phyloP scores from a whole-genome alignment of 2,797 vertebrate species.

The Cossypha caffra region DNA sequence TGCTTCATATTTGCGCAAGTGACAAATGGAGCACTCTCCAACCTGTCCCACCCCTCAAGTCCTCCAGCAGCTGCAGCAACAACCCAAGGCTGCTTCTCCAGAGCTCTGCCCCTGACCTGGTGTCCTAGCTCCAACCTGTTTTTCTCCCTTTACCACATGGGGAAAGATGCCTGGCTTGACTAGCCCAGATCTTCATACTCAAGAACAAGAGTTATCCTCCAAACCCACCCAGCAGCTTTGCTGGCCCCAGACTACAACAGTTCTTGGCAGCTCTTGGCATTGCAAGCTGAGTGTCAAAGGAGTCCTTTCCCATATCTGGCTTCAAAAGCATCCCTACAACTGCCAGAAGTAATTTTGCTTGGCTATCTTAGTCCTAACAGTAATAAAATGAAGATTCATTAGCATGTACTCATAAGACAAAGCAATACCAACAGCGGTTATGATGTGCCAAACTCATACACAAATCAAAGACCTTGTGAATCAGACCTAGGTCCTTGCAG shows the following conservation, averaged over 20 bases:
- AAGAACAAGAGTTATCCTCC: background rate
- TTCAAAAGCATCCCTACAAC: background rate
- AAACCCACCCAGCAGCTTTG: background rate
- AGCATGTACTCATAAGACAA: background rate
- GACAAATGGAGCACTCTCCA: background rate
- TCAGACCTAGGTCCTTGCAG: background rate
- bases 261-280: background rate
- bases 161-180: background rate
- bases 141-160: rapidly evolving
- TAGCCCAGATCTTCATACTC: background rate
- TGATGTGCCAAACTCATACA: background rate
- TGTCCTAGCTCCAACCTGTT: background rate
- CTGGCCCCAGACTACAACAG: background rate
- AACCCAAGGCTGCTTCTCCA: background rate
- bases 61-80: background rate
- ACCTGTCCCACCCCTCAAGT: background rate
- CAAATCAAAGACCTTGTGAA: background rate
- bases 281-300: background rate
- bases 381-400: background rate
- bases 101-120: background rate
- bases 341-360: background rate
- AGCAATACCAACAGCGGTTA: background rate
- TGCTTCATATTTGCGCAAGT: rapidly evolving
- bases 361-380: background rate
- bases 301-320: background rate